Base-by-base conservation (phyloP, 2,888 invertebrate species). In the Drosophila atripex region DNA sequence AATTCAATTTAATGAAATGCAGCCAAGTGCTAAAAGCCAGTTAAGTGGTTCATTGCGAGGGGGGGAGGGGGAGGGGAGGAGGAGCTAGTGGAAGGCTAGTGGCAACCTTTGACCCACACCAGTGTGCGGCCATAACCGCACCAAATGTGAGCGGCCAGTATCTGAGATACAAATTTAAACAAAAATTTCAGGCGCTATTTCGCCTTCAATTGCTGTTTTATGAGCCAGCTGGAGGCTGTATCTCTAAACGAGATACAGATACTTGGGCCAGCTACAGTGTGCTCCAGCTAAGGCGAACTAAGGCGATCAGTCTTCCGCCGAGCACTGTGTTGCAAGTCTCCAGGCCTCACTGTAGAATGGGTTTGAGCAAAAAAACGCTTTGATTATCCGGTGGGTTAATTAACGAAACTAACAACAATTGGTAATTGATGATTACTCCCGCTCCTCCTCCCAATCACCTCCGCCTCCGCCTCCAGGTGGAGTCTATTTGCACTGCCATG, bases 301-400 rank as follows among this genome's bases (percentile, higher is more conserved):
- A n/a, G n/a, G n/a, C n/a, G n/a, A n/a, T 14, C 1, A n/a, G 6
- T 39, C 1, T 16, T 39, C 16, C 8, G 1, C n/a, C n/a, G 0
- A 9, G 2, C 7, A 9, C 3, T 9, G 3, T 3, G 9, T 28
- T 9, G 9, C 2, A 2, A 28, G 28, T 9, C 9, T 9, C 3
- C 0, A 28, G 9, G 8, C 28, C 9, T 2, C 9, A 28, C 28
- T 28, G 28, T 28, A 28, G 9, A 28, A 14, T 9, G 35, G 39
- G 0, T 23, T 23, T 23, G 0, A 23, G 7, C 14, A 38, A 53
- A 54, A 57, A 58, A 53, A 30, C 6, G 35, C 50, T 65, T 71
- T 77, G 77, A 77, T 84, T 79, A 71, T 47, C 80, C 84, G n/a
- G n/a, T n/a, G 70, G 68, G 77, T 86, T 80, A 80, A 80, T 80